These are phyloP conservation scores for Polyodon spathula DNA, from an alignment of 2,113 vertebrate species.

Conservation along the genomic window DNA sequence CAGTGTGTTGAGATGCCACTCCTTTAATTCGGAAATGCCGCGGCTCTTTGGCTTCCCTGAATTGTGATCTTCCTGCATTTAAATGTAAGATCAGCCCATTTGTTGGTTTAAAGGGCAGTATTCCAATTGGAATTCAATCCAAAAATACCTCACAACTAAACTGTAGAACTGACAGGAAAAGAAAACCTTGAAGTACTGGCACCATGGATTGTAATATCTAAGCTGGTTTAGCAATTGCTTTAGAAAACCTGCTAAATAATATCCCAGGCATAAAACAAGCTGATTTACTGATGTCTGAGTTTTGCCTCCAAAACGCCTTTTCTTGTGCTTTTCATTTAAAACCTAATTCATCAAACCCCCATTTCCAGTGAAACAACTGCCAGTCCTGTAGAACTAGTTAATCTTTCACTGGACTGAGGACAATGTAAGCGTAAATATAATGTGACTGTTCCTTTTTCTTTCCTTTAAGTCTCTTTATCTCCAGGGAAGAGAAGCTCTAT, in stretches of 20 bases:
- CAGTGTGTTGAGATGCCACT: too few species aligned
- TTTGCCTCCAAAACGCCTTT: constrained; percentile 16
- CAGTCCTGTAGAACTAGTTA: constrained; percentile 4
- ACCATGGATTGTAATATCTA: not conserved
- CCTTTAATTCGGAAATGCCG: not conserved
- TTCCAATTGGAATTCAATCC: not conserved
- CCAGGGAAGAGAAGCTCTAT: constrained; percentile 12
- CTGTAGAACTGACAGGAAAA: not conserved
- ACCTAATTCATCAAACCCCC: constrained; percentile 25
- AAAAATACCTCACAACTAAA: not conserved
- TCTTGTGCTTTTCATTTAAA: constrained; percentile 19
- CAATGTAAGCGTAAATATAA: constrained; percentile 15
- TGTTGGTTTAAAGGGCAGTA: not conserved
- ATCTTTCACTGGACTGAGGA: constrained; percentile 5
- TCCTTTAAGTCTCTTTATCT: constrained; percentile 9
- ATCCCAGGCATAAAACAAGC: constrained; percentile 5
- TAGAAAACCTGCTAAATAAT: constrained; percentile 3
- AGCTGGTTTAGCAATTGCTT: not conserved
- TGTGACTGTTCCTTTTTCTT: constrained; percentile 17
- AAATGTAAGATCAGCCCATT: not conserved
- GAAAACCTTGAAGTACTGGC: not conserved
- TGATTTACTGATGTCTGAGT: not conserved
- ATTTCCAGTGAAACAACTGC: not conserved
- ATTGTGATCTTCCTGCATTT: not conserved
- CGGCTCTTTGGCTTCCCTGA: not conserved